Percentiles rank a stretch among this genome's conserved stretches.
phyloP scores from a whole-genome alignment of 2,113 vertebrate genomes.

The Podarcis raffonei region DNA sequence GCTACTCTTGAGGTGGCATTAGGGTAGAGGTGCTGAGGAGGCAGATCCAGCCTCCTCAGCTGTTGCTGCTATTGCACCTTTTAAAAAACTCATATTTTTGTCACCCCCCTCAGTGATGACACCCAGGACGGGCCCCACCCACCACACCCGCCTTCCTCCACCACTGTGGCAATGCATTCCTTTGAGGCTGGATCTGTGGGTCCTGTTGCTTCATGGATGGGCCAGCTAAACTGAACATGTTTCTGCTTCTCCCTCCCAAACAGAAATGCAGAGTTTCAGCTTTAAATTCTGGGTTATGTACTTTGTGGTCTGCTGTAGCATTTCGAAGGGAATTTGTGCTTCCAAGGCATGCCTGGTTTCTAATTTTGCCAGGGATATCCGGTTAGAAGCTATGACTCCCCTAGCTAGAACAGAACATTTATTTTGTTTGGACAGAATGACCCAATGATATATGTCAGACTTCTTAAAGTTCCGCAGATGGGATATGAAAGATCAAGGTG shows the following conservation, averaged over 20 bases:
- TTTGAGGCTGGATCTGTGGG: too few species aligned
- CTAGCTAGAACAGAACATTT: background rate
- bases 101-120: too few species aligned
- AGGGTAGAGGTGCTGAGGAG: too few species aligned
- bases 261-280: background rate
- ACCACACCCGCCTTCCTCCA: too few species aligned
- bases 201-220: too few species aligned
- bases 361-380: background rate
- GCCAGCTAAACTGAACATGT: too few species aligned
- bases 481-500: background rate
- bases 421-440: background rate
- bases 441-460: background rate
- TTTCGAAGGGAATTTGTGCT: background rate
- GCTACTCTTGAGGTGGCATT: too few species aligned
- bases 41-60: too few species aligned
- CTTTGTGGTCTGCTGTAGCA: background rate
- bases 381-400: background rate
- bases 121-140: too few species aligned
- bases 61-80: too few species aligned
- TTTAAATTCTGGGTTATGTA: background rate
- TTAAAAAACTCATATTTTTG: too few species aligned
- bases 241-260: background rate
- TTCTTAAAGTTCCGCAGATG: background rate
- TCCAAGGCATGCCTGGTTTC: background rate
- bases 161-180: too few species aligned